phyloP scores from a whole-genome alignment of 2,113 vertebrate species.

The Cephalopholis sonnerati region DNA sequence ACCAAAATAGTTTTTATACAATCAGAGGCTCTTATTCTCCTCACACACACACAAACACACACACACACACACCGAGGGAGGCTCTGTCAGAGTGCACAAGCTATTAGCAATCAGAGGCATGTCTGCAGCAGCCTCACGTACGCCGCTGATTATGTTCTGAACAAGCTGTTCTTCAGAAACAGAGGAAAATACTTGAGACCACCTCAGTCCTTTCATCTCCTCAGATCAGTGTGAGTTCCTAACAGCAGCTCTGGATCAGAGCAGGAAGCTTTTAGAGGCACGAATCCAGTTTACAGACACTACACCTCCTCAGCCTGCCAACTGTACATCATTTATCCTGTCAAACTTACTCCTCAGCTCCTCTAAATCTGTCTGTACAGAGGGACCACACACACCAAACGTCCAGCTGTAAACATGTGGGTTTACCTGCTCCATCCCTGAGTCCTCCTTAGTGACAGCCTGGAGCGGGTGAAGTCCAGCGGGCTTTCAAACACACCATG shows the following conservation, averaged over 20 bases:
- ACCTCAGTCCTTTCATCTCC: background rate
- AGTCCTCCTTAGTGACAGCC: background rate
- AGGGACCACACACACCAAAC: background rate
- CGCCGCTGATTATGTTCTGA: conserved; percentile 10
- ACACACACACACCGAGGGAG: conserved; percentile 12
- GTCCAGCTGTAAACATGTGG: background rate
- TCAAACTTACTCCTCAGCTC: too few species aligned
- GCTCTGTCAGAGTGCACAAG: conserved; percentile 3
- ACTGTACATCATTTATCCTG: background rate
- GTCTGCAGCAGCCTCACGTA: conserved; percentile 44
- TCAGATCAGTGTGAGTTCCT: background rate
- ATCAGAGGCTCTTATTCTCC: conserved; percentile 28
- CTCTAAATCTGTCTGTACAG: background rate
- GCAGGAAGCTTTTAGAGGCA: conserved; percentile 27
- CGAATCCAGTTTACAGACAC: conserved; percentile 6
- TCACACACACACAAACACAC: conserved; percentile 13
- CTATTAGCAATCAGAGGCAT: conserved; percentile 49
- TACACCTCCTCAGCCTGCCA: conserved; percentile 14
- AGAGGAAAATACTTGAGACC: background rate
- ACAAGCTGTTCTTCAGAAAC: conserved; percentile 18
- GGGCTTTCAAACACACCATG: background rate
- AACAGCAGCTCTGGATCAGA: conserved; percentile 30
- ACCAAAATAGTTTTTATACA: conserved; percentile 14
- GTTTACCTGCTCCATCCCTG: conserved; percentile 32
- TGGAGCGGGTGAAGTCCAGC: conserved; percentile 15